These are phyloP conservation scores for Psittacula echo DNA, from an alignment of 2,797 vertebrate genomes.

Conservation along the genomic window DNA sequence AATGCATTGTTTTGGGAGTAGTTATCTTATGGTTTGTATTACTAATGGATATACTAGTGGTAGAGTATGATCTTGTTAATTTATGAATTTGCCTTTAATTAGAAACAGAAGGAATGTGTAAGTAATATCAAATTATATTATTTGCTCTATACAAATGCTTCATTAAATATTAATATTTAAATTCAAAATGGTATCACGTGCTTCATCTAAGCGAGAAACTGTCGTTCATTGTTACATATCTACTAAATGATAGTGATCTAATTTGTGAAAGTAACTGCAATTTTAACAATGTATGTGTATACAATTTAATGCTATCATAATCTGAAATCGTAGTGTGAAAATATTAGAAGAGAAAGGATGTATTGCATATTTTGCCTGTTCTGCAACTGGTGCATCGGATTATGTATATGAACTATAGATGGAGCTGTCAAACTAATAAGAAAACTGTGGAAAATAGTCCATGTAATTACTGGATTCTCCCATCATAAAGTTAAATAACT, in stretches of 20 bases:
- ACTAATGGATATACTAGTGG: neutral
- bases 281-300: neutral
- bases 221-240: neutral
- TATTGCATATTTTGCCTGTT: neutral
- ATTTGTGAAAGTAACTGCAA: neutral
- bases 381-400: neutral
- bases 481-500: neutral
- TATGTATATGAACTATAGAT: neutral
- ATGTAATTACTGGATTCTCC: neutral
- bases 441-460: neutral
- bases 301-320: neutral
- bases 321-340: neutral
- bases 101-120: neutral
- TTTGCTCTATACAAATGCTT: neutral
- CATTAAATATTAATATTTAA: neutral
- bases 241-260: neutral
- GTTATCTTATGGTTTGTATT: neutral
- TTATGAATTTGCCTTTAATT: conserved; percentile 24
- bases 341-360: neutral
- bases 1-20: conserved; percentile 4
- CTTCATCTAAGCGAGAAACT: neutral
- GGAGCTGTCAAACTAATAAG: neutral
- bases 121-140: neutral
- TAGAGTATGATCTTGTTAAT: neutral
- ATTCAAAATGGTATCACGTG: neutral